Evolutionary conservation across 2,113 vertebrate genomes (phyloP).

Genomic region (Euleptes europaea): DNA sequence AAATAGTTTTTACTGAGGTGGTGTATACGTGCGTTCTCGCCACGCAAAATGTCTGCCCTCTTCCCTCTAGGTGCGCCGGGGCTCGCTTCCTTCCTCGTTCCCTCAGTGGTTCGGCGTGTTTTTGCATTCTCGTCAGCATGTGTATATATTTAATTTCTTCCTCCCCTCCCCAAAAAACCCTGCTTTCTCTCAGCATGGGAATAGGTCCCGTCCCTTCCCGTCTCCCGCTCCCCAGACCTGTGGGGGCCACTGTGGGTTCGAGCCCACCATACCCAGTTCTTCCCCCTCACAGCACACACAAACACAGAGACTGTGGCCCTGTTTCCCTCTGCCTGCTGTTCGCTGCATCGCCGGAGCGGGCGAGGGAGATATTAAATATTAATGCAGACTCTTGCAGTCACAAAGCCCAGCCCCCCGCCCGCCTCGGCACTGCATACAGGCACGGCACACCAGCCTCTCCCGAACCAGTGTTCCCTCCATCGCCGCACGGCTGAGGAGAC

Average conservation of each 20-base stretch:
- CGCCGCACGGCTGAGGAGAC: background rate
- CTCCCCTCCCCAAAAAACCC: no score
- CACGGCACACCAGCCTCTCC: background rate
- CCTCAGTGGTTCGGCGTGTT: background rate
- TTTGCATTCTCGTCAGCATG: background rate
- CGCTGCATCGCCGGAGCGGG: slow-evolving; percentile 22
- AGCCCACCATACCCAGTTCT: background rate
- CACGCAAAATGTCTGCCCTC: background rate
- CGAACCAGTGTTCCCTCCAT: background rate
- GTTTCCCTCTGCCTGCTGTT: slow-evolving; percentile 11
- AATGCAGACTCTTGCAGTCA: slow-evolving; percentile 33
- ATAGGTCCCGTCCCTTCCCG: background rate
- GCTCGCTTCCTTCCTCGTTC: background rate
- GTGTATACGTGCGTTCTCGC: background rate
- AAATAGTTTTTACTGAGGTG: background rate
- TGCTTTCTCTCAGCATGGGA: background rate
- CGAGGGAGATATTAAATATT: slow-evolving; percentile 40
- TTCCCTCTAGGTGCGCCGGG: background rate
- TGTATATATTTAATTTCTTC: background rate
- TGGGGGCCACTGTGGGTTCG: background rate
- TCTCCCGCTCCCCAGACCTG: background rate
- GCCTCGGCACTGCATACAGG: slow-evolving; percentile 22
- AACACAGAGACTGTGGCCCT: background rate
- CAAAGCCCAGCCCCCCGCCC: background rate
- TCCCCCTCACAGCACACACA: background rate